Evolutionary conservation across 2,113 vertebrate genomes (phyloP).

Genomic region (Pygoscelis adeliae): DNA sequence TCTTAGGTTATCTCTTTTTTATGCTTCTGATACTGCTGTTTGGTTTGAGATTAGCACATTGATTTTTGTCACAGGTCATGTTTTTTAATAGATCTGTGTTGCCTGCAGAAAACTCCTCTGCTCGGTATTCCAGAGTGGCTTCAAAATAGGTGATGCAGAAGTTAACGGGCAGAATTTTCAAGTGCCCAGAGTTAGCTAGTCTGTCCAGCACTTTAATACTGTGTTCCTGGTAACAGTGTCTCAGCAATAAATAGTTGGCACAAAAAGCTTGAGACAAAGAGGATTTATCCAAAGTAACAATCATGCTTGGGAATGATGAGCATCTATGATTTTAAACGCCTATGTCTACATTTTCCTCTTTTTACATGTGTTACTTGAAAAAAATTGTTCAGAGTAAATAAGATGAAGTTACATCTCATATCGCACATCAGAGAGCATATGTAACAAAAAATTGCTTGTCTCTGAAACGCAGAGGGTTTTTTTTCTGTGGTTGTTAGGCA

Average conservation of each 20-base stretch:
- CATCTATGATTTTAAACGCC: background rate
- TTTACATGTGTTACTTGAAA: background rate
- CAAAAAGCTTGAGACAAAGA: background rate
- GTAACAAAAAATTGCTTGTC: background rate
- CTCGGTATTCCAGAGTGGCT: constrained; percentile 20
- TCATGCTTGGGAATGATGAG: background rate
- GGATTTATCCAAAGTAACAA: background rate
- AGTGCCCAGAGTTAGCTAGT: background rate
- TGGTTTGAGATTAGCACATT: constrained; percentile 78
- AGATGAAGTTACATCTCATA: background rate
- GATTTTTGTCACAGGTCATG: constrained; percentile 81
- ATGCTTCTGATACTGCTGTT: constrained; percentile 74
- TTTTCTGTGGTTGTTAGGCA: background rate
- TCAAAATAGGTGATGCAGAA: constrained; percentile 37
- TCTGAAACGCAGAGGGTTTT: background rate
- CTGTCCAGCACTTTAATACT: background rate
- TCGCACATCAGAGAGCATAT: background rate
- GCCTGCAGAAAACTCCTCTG: constrained; percentile 58
- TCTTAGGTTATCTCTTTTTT: constrained; percentile 68
- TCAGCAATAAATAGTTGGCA: background rate
- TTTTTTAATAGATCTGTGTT: constrained; percentile 76
- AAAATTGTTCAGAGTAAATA: background rate
- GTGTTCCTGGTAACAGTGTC: background rate
- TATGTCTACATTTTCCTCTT: background rate
- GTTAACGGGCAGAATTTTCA: constrained; percentile 59